Evolutionary conservation across 2,797 vertebrate genomes (phyloP), one percentile per base, ranked within the genome.

Genomic region (Discoglossus pictus): DNA sequence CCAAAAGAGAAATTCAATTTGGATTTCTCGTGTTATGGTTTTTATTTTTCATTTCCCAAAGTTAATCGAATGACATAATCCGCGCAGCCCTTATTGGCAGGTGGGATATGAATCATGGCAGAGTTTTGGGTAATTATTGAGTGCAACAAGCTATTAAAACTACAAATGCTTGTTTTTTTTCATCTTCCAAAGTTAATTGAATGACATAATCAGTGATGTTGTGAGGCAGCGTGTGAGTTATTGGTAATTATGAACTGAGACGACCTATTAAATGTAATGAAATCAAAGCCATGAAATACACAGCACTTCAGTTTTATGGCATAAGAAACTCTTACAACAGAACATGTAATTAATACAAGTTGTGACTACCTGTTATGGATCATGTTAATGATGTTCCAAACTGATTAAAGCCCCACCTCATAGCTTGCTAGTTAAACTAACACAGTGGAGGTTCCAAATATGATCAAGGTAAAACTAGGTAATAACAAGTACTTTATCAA

Each of bases 41-140:
- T 2, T 78, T 79, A 56, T 48, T 48, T 25, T 11, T 21, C 67
- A 25, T 63, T 65, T 78, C 52, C 72, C 59, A 62, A 64, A 62
- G 74, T 2, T 2, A 51, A 54, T 44, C 7, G 18, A 13, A 34
- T 36, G 72, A 74, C 73, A 77, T 75, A 53, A 61, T 73, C 24
- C 50, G 70, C 56, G 38, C 0, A 27, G 42, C 77, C 73, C 75
- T 71, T 68, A 75, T 78, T 76, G 48, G 72, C 24, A 2, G 51
- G 60, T 1, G 7, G 58, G 60, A 51, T 20, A 62, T 76, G 74
- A 60, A 46, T 16, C 42, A 67, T 69, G 42, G 61, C 7, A 50
- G 51, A 61, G 61, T 68, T 64, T 64, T 46, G 11, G 15, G 52
- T 74, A 71, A 66, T 36, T 50, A 63, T 62, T 64, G 59, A 62